Evolutionary conservation across 2,113 vertebrate genomes (phyloP).

Genomic region (Chitala chitala): DNA sequence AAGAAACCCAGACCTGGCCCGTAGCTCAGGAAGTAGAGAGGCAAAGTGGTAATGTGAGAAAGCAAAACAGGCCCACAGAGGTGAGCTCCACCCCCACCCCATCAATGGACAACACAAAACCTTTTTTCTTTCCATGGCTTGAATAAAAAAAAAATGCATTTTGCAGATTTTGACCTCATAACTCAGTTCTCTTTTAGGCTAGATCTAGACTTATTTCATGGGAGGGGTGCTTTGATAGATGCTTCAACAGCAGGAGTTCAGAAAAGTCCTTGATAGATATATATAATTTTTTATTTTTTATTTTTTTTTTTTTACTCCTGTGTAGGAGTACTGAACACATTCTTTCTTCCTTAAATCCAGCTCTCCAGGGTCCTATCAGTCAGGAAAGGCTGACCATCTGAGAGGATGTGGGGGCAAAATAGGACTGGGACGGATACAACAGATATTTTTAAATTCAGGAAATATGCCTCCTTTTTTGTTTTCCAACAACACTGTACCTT

Average conservation of each 20-base stretch:
- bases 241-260: too few relatives aligned
- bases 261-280: too few relatives aligned
- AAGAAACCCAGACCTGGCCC: not conserved
- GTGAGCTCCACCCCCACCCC: too few relatives aligned
- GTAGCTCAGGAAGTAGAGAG: not conserved
- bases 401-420: constrained; percentile 5
- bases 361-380: constrained; percentile 13
- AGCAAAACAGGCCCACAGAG: not conserved
- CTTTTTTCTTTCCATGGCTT: too few relatives aligned
- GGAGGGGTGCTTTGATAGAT: too few relatives aligned
- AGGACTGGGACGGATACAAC: not conserved
- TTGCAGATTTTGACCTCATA: not conserved
- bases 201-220: too few relatives aligned
- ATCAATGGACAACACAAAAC: too few relatives aligned
- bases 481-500: too few relatives aligned
- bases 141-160: too few relatives aligned
- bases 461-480: not conserved
- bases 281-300: too few relatives aligned
- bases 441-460: not conserved
- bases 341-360: constrained; percentile 7
- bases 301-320: not conserved
- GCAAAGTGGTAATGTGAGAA: not conserved
- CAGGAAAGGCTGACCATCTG: not conserved
- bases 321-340: not conserved
- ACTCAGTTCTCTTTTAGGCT: too few relatives aligned